phyloP scores from a whole-genome alignment of 53 echinoderm and acorn worm genomes.

The Luidia sarsii region DNA sequence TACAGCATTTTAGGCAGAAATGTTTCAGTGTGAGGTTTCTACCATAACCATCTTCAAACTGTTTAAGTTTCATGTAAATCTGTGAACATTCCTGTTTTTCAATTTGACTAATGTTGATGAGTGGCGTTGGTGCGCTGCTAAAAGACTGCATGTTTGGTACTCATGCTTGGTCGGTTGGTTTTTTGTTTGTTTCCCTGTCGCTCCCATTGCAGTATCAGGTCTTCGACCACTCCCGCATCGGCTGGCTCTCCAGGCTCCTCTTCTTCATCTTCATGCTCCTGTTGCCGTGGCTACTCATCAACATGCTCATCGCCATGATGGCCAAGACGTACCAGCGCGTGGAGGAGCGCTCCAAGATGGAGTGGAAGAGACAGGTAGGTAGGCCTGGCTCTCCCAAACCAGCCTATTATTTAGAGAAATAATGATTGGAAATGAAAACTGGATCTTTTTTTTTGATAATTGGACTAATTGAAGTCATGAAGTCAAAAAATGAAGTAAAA shows the following conservation, averaged over 20 bases:
- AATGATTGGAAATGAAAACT: too few relatives aligned
- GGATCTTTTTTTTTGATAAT: neutral
- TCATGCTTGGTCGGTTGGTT: neutral
- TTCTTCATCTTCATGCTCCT: constrained; percentile 78
- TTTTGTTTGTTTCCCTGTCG: neutral
- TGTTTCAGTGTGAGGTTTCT: too few relatives aligned
- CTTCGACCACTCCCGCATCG: constrained; percentile 54
- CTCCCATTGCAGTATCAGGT: constrained; percentile 51
- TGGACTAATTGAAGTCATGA: neutral
- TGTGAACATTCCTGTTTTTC: too few relatives aligned
- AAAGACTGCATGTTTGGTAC: neutral
- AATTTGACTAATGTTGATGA: too few relatives aligned
- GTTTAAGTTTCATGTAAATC: too few relatives aligned
- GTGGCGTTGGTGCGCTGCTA: too few relatives aligned
- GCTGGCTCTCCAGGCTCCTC: constrained; percentile 44
- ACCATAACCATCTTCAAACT: too few relatives aligned
- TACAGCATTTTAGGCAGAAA: too few relatives aligned
- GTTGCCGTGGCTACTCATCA: constrained; percentile 85
- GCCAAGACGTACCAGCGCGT: constrained; percentile 77
- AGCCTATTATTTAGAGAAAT: too few relatives aligned
- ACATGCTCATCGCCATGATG: constrained; percentile 99
- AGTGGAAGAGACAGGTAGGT: constrained; percentile 93
- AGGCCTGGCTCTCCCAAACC: too few relatives aligned
- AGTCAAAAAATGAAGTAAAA: too few relatives aligned
- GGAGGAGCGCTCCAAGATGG: constrained; percentile 75